A percentile compares a stretch with the other conserved stretches of the same genome.
Conservation (phyloP, 2,797 vertebrate species). For the Centroberyx gerrardi region DNA sequence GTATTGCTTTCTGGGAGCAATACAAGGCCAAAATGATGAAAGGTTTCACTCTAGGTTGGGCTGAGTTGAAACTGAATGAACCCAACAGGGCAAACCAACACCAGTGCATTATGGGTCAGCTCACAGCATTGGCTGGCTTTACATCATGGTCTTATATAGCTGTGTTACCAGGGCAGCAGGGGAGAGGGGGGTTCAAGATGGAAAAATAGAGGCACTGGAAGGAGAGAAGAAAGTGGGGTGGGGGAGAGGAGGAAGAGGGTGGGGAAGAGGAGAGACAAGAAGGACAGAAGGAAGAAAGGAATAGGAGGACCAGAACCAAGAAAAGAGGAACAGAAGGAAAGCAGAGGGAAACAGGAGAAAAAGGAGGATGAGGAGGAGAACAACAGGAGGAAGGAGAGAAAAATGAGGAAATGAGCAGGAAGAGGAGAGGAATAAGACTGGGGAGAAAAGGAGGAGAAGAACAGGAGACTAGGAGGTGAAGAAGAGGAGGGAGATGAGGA, state of each 20-base stretch:
- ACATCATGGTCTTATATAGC: conserved; percentile 47
- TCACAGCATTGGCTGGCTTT: conserved; percentile 68
- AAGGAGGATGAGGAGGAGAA: not conserved
- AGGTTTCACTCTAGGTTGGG: conserved; percentile 22
- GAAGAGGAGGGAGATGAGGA: not conserved
- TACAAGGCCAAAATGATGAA: conserved; percentile 5
- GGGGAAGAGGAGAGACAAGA: not conserved
- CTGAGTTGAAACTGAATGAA: conserved; percentile 76
- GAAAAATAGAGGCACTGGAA: not conserved
- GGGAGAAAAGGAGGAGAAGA: not conserved
- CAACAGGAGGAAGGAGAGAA: not conserved
- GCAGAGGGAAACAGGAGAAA: not conserved
- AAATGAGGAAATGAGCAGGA: not conserved
- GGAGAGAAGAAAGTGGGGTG: not conserved
- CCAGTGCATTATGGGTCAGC: conserved; percentile 76
- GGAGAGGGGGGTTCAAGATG: conserved; percentile 8
- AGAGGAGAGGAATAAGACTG: conserved; percentile 2
- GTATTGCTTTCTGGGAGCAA: conserved; percentile 19
- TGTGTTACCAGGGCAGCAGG: conserved; percentile 52
- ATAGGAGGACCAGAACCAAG: not conserved
- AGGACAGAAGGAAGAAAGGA: not conserved
- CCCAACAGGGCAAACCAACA: conserved; percentile 74
- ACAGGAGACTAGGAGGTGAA: not conserved
- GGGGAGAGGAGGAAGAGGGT: not conserved
- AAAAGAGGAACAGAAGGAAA: not conserved